Base-by-base conservation (phyloP, 2,888 invertebrate genomes). In the Dastarcus helophoroides region DNA sequence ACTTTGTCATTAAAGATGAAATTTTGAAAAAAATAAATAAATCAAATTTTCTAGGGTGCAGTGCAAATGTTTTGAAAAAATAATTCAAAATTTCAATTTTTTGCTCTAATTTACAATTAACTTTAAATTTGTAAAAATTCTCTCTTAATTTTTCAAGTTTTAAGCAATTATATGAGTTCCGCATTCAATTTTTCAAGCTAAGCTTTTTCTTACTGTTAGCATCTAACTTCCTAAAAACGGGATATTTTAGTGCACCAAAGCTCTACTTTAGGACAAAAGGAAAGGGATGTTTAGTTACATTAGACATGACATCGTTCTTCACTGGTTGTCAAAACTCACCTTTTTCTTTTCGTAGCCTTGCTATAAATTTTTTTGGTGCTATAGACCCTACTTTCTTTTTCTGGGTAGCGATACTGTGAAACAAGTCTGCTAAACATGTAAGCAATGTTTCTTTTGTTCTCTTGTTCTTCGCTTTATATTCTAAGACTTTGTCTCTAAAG, bases 321-420 rank as follows among this genome's bases (percentile, higher is more conserved):
- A 23, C n/a, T 27, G 3, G 6, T 8, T 19, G 19, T 15, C 25
- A 26, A 9, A 7, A 6, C 7, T 35, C 50, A 86, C 90, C 91
- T 73, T 98, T 98, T 68, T 98, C 97, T 68, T 97, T 97, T 52
- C 95, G 78, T 57, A 98, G 67, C 51, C 95, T 78, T 43, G 95
- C 91, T 56, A 99, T 97, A 65, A 99, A 99, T 62, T 99, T 94
- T 67, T 99, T 99, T 45, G 98, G 98, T 30, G 98, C 97, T 58
- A 99, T 93, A 13, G 95, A 95, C 35, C 98, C 98, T 34, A 97
- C 89, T 74, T 95, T 93, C 62, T 95, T 95, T 73, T 99, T 99
- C 60, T 99, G 98, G n/a, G 95, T 97, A 22, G 95, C 95, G 58
- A 99, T 99, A 62, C 86, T 94, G 68, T 97, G 90, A 68, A 98